A percentile compares a stretch with the other conserved stretches of the same genome.
phyloP scores from a whole-genome alignment of 2,113 vertebrate species.

The Zosterops lateralis region DNA sequence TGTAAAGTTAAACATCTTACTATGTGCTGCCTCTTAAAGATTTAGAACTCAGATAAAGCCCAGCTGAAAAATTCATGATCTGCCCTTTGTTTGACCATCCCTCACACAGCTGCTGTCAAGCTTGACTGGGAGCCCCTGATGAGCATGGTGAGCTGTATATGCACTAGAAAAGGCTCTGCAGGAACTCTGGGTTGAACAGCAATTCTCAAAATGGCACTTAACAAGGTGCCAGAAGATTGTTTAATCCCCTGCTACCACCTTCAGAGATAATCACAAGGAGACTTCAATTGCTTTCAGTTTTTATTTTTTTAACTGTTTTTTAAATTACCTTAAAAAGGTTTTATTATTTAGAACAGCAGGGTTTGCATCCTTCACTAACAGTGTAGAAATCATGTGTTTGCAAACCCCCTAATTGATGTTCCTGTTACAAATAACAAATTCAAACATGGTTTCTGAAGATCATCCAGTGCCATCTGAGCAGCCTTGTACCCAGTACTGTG shows the following conservation, averaged over 20 bases:
- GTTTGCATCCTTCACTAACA: neutral
- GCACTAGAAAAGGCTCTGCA: neutral
- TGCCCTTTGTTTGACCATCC: neutral
- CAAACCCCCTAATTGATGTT: neutral
- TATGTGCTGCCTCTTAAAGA: neutral
- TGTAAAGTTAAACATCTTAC: neutral
- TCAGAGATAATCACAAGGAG: neutral
- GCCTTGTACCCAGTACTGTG: neutral
- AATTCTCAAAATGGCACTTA: neutral
- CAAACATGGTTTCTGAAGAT: accelerated
- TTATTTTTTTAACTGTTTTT: neutral
- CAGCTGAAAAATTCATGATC: conserved; percentile 14
- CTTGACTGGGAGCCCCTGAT: neutral
- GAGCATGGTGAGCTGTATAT: neutral
- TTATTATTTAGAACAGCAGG: neutral
- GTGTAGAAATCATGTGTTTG: neutral
- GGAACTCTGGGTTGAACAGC: neutral
- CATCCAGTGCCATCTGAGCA: accelerated
- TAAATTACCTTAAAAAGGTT: neutral
- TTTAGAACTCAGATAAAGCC: neutral
- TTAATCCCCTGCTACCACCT: neutral
- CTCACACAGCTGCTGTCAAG: neutral
- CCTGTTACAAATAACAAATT: neutral
- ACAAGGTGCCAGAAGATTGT: neutral
- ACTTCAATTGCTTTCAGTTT: neutral